These are phyloP conservation scores for Aporophyla nigra DNA, from an alignment of 2,888 invertebrate species.

Conservation along the genomic window DNA sequence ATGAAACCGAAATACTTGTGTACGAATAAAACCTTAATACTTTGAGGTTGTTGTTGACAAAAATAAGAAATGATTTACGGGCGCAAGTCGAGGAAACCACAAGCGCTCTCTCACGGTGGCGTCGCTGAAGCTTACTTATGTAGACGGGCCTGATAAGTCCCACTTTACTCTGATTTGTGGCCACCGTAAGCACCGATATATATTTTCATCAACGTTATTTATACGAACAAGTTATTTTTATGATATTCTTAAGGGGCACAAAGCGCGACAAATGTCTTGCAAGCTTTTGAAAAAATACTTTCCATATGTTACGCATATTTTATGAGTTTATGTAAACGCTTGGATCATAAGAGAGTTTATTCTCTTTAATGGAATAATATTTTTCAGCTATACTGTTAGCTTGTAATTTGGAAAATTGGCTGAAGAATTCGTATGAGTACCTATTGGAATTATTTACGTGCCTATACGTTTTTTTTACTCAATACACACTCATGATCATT, in stretches of 20 bases:
- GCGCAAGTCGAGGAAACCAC: conserved; percentile 51
- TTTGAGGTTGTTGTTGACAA: conserved; percentile 57
- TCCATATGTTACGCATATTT: conserved; percentile 78
- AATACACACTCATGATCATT: not conserved
- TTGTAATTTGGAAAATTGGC: not conserved
- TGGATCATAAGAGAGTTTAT: conserved; percentile 11
- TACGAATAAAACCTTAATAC: conserved; percentile 46
- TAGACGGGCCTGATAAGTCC: conserved; percentile 74
- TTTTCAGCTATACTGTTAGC: not conserved
- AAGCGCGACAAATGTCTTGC: conserved; percentile 78
- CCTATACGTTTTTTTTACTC: not conserved
- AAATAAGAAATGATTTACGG: conserved; percentile 66
- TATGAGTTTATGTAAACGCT: conserved; percentile 29
- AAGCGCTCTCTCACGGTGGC: conserved; percentile 61
- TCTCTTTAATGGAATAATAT: conserved; percentile 9
- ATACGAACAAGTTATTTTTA: conserved; percentile 83
- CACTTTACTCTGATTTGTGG: conserved; percentile 81
- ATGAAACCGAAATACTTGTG: conserved; percentile 27
- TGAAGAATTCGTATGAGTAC: not conserved
- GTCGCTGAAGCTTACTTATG: conserved; percentile 71
- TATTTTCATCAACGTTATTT: conserved; percentile 84
- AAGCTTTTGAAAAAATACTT: conserved; percentile 80
- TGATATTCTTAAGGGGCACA: conserved; percentile 80
- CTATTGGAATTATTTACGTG: not conserved
- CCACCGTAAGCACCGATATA: conserved; percentile 78